Evolutionary conservation across 2,888 invertebrate species (phyloP).

Genomic region (Nephrocerus scutellatus): DNA sequence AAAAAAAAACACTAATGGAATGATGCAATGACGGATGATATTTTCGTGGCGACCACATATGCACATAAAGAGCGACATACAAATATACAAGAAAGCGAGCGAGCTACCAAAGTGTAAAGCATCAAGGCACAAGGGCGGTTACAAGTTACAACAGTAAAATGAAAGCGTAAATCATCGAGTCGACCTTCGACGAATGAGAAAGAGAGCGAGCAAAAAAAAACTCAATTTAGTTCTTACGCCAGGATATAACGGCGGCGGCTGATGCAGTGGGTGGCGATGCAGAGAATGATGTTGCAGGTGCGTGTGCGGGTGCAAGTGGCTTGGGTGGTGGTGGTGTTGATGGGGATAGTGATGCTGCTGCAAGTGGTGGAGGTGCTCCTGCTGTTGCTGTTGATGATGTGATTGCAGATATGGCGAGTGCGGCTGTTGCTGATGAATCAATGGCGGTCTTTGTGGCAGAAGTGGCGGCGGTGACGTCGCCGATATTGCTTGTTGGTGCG

Average conservation of each 20-base stretch:
- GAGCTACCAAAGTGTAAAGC: slow-evolving; percentile 12
- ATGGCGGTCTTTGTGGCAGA: neutral
- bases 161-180: too few relatives aligned
- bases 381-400: slow-evolving; percentile 25
- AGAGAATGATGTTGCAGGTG: slow-evolving; percentile 29
- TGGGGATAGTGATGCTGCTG: slow-evolving; percentile 21
- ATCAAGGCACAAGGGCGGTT: neutral
- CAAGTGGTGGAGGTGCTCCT: slow-evolving; percentile 23
- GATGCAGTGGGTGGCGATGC: slow-evolving; percentile 33
- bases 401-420: slow-evolving; percentile 18
- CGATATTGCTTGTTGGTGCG: slow-evolving; percentile 26
- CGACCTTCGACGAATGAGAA: slow-evolving; percentile 5
- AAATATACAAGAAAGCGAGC: slow-evolving; percentile 35
- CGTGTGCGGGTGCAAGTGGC: slow-evolving; percentile 24
- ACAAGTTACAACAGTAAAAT: neutral
- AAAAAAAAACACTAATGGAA: too few relatives aligned
- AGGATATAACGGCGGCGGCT: slow-evolving; percentile 44
- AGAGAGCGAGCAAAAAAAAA: slow-evolving; percentile 1
- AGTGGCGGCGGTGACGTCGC: slow-evolving; percentile 19
- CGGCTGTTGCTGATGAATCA: slow-evolving; percentile 19
- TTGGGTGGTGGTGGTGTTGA: slow-evolving; percentile 28
- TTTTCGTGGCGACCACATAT: too few relatives aligned
- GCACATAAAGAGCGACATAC: too few relatives aligned
- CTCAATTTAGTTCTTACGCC: slow-evolving; percentile 37
- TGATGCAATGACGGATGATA: too few relatives aligned